phyloP scores from a whole-genome alignment of 2,113 vertebrate species.

The Dasyornis broadbenti region DNA sequence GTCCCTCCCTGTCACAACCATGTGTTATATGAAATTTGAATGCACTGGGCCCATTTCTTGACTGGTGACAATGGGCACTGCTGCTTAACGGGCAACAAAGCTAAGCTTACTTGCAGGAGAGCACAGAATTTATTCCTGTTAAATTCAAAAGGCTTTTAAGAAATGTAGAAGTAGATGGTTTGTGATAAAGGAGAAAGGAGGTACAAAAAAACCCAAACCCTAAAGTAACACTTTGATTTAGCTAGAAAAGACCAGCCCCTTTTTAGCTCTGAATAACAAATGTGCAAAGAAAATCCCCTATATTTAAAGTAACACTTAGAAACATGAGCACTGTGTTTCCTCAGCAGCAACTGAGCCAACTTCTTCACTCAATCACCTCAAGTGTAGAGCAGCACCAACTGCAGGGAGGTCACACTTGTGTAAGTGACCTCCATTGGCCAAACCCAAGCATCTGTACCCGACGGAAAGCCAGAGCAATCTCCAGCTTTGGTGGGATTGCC shows the following conservation, averaged over 20 bases:
- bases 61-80: background rate
- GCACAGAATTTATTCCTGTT: background rate
- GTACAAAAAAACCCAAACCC: background rate
- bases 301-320: slow-evolving; percentile 8
- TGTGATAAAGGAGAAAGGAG: background rate
- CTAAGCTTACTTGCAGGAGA: background rate
- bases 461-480: background rate
- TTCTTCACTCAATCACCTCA: background rate
- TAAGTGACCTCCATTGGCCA: background rate
- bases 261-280: slow-evolving; percentile 11
- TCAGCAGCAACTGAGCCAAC: background rate
- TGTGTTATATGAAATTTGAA: background rate
- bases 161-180: background rate
- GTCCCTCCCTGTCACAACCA: background rate
- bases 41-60: background rate
- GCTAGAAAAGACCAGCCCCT: background rate
- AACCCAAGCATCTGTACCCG: background rate
- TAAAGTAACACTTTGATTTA: background rate
- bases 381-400: background rate
- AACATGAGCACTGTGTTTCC: background rate
- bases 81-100: background rate
- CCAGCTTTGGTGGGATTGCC: background rate
- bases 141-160: background rate
- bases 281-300: background rate
- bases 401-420: background rate